Evolutionary conservation across 2,797 vertebrate species (phyloP), one percentile per base, ranked within the genome.

Genomic region (Taeniopygia guttata): DNA sequence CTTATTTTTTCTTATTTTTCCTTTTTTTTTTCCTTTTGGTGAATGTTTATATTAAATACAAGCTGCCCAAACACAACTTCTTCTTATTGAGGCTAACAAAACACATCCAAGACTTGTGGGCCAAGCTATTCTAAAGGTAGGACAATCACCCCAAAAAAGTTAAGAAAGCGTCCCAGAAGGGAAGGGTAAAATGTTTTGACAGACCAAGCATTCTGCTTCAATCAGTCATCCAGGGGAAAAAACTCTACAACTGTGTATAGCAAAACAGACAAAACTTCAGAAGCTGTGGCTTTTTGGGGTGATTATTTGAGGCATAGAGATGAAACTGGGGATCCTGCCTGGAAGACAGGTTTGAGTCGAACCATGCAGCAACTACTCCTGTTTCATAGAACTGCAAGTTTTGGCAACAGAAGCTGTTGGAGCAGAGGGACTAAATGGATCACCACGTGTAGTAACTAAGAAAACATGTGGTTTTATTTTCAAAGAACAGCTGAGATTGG

Each of bases 391-490:
- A 82, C 67, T 82, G 25, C 30, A 76, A 11, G 32, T 90, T 91
- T 79, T 93, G 90, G 93, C 87, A 94, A 88, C 67, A 90, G 64
- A 77, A 90, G 14, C 54, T 88, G 62, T 88, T 8, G 2, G 59
- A 95, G 66, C 29, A 85, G 55, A 59, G 58, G 26, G 51, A 58
- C 42, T 93, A 94, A 91, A 91, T 76, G 73, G 38, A 72, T 91
- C 70, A 67, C 73, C 76, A 90, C 34, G 22, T 55, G 60, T 32
- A 96, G 52, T 70, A 79, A 82, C 80, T 89, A 81, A 93, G 85
- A 93, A 96, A 95, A 77, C 87, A 95, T 92, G 59, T 96, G 96
- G 55, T 96, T 96, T 96, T 95, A 89, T 96, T 97, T 96, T 96
- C 93, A 93, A 96, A 91, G 86, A 96, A 88, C 95, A 96, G 93